Conservation (phyloP, 2,113 vertebrate species). For the Micromys minutus region DNA sequence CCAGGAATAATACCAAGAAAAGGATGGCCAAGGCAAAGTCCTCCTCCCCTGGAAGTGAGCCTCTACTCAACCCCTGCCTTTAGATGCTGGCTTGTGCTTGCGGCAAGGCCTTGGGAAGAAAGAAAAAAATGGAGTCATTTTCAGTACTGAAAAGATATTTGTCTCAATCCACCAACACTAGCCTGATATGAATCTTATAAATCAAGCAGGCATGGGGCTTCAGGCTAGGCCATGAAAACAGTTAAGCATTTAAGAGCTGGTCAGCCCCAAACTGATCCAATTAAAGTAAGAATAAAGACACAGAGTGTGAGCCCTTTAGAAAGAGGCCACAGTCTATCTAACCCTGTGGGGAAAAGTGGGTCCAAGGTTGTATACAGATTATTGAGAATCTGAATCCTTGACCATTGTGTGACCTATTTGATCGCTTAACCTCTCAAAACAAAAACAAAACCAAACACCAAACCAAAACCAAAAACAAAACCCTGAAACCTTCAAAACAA, state of each 20-base stretch:
- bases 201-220: constrained; percentile 54
- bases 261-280: constrained; percentile 39
- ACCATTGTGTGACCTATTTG: neutral
- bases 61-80: neutral
- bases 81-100: neutral
- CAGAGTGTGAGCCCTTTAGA: neutral
- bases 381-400: neutral
- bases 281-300: constrained; percentile 47
- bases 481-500: neutral
- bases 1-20: constrained; percentile 35
- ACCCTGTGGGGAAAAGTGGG: neutral
- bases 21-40: neutral
- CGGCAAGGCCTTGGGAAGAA: neutral
- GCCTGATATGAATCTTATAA: constrained; percentile 48
- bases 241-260: constrained; percentile 67
- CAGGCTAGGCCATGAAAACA: constrained; percentile 52
- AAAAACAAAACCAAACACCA: neutral
- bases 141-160: constrained; percentile 61
- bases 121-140: constrained; percentile 44
- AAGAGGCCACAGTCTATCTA: neutral
- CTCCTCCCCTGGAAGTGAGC: neutral
- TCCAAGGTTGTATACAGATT: neutral
- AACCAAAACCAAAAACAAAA: too few species aligned
- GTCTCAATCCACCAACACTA: constrained; percentile 46
- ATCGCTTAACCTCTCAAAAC: neutral